Conservation (phyloP, 2,888 invertebrate species). For the Scelioninae gen. 1 region DNA sequence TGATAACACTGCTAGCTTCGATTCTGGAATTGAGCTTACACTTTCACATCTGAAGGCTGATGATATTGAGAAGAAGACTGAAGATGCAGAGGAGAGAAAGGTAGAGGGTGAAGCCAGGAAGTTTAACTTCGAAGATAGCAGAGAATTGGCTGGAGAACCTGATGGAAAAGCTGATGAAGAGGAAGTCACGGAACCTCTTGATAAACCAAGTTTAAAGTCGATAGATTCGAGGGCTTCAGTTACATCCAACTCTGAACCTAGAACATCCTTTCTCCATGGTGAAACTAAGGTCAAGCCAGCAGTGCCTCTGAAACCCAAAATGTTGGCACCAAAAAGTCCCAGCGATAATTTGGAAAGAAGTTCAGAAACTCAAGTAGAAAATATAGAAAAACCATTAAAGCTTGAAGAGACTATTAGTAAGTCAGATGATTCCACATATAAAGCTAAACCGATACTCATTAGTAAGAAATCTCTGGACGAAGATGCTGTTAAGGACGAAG, state of each 20-base stretch:
- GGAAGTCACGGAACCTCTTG: constrained; percentile 88
- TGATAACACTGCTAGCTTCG: constrained; percentile 66
- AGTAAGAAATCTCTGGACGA: constrained; percentile 60
- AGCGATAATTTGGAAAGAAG: neutral
- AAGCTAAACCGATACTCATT: constrained; percentile 34
- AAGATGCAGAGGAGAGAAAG: constrained; percentile 72
- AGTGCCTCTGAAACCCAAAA: constrained; percentile 89
- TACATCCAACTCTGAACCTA: constrained; percentile 85
- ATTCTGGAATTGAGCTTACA: constrained; percentile 74
- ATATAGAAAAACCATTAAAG: too few relatives aligned
- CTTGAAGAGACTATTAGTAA: constrained; percentile 5
- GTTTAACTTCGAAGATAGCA: constrained; percentile 86
- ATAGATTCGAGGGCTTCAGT: constrained; percentile 23
- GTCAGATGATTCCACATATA: constrained; percentile 34
- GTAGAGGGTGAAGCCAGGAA: constrained; percentile 76
- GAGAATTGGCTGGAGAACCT: constrained; percentile 93
- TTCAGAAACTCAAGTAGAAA: constrained; percentile 1
- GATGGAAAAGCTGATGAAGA: constrained; percentile 95
- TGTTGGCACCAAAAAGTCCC: constrained; percentile 80
- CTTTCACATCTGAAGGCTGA: constrained; percentile 83
- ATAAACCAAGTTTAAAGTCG: constrained; percentile 73
- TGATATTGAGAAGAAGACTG: constrained; percentile 70
- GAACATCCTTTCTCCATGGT: constrained; percentile 90
- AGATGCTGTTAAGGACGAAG: constrained; percentile 71
- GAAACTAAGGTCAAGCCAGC: constrained; percentile 88